phyloP scores from a whole-genome alignment of 2,113 vertebrate genomes.

The Furnarius figulus region DNA sequence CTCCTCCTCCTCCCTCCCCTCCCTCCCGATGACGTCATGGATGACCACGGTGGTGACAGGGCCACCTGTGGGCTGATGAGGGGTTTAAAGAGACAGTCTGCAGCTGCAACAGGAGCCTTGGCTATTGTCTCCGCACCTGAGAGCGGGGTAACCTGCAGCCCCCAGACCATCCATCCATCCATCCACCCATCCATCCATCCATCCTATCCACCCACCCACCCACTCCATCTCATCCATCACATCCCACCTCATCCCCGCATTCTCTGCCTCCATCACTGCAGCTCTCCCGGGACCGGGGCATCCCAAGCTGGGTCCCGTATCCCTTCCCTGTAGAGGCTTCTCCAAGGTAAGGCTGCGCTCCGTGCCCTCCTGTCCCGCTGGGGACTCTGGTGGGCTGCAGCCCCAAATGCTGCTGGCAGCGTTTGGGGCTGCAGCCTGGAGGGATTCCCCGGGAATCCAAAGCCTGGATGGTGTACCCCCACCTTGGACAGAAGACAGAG shows the following conservation, averaged over 20 bases:
- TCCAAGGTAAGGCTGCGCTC: constrained; percentile 56
- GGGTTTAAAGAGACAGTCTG: constrained; percentile 80
- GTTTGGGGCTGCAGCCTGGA: neutral
- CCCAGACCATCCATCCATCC: neutral
- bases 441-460: neutral
- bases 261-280: neutral
- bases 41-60: constrained; percentile 77
- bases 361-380: neutral
- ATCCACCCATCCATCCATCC: neutral
- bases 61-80: constrained; percentile 78
- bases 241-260: neutral
- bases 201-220: neutral
- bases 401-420: fast-evolving
- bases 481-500: neutral
- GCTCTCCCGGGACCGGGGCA: neutral
- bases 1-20: constrained; percentile 31
- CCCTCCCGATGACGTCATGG: constrained; percentile 80
- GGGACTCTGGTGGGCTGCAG: neutral
- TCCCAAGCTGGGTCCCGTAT: neutral
- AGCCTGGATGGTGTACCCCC: neutral
- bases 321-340: neutral
- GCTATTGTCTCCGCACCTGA: constrained; percentile 64
- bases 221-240: neutral
- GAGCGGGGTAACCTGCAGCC: constrained; percentile 1
- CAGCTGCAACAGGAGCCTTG: constrained; percentile 48